phyloP scores from a whole-genome alignment of 2,797 vertebrate genomes.

The Pseudomugil tenellus region DNA sequence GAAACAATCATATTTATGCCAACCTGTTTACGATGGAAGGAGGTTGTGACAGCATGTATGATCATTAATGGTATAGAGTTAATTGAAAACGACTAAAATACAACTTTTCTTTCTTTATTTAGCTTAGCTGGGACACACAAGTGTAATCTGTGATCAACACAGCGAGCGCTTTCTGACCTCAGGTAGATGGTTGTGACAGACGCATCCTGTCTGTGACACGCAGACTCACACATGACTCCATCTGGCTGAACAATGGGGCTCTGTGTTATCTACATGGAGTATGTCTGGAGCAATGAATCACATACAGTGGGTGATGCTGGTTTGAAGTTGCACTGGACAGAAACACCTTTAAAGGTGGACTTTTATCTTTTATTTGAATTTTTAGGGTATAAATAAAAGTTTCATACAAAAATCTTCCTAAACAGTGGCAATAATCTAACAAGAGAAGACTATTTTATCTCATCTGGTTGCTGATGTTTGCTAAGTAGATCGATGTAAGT shows the following conservation, averaged over 20 bases:
- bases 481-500: too few species aligned
- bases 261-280: conserved; percentile 65
- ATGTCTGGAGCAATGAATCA: conserved; percentile 58
- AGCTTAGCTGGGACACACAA: not conserved
- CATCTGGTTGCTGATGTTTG: too few species aligned
- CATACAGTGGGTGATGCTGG: conserved; percentile 35
- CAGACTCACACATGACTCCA: conserved; percentile 36
- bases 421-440: too few species aligned
- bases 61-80: too few species aligned
- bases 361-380: not conserved
- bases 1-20: not conserved
- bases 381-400: not conserved
- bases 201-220: conserved; percentile 47
- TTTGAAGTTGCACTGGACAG: conserved; percentile 9
- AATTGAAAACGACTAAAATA: too few species aligned
- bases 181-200: conserved; percentile 56
- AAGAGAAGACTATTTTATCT: too few species aligned
- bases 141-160: not conserved
- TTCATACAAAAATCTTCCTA: not conserved
- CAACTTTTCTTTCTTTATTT: not conserved
- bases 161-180: conserved; percentile 48
- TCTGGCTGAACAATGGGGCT: conserved; percentile 61
- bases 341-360: not conserved
- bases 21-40: not conserved
- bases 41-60: too few species aligned